Conservation (phyloP, 2,888 invertebrate species). For the Phania funesta region DNA sequence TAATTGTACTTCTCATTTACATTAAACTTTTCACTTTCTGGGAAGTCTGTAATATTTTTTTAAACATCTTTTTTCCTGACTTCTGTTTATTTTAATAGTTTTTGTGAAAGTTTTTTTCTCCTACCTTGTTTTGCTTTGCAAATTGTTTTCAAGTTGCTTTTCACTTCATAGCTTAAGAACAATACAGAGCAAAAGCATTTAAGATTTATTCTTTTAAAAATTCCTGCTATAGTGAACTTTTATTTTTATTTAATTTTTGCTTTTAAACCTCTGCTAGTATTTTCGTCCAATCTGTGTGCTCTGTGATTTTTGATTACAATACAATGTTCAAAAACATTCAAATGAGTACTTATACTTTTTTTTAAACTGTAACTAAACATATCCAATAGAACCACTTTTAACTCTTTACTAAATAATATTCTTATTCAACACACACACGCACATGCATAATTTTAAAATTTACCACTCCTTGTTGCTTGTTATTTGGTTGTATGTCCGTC, state of each 20-base stretch:
- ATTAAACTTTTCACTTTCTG: not conserved
- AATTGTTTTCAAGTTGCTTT: slow-evolving; percentile 61
- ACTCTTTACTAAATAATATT: slow-evolving; percentile 58
- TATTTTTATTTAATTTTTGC: not conserved
- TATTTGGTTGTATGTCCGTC: not conserved
- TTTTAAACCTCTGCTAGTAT: slow-evolving; percentile 14
- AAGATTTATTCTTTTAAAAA: not conserved
- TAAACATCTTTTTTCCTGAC: too few relatives aligned
- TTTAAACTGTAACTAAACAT: slow-evolving; percentile 63
- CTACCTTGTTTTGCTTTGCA: slow-evolving; percentile 30
- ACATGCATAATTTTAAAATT: slow-evolving; percentile 40
- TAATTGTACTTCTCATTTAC: not conserved
- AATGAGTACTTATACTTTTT: slow-evolving; percentile 35
- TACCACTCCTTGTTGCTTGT: slow-evolving; percentile 54
- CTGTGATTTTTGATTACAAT: not conserved
- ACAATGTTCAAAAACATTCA: slow-evolving; percentile 16
- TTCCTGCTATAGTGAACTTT: not conserved
- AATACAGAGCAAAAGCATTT: not conserved
- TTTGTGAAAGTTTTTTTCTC: not conserved
- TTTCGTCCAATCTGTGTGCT: not conserved
- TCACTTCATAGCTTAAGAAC: not conserved
- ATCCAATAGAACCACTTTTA: slow-evolving; percentile 63
- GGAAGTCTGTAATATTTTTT: not conserved
- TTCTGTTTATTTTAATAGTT: not conserved
- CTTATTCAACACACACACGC: slow-evolving; percentile 12